Evolutionary conservation across 2,797 vertebrate species (phyloP).

Genomic region (Accipiter superciliosus): DNA sequence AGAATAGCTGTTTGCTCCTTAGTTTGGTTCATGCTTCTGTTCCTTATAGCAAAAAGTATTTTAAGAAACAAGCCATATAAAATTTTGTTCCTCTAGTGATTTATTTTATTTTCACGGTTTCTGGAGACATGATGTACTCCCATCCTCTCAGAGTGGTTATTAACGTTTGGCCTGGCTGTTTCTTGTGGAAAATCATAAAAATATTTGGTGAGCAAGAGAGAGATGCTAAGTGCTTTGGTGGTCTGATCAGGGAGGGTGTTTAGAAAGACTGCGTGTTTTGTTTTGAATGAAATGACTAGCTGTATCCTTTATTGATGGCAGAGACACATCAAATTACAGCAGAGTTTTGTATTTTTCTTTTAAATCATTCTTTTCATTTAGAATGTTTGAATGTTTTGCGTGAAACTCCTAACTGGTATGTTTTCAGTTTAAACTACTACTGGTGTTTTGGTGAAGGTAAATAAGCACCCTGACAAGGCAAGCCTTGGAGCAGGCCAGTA

Average conservation of each 20-base stretch:
- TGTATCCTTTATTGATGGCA: constrained; percentile 29
- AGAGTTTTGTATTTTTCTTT: constrained; percentile 39
- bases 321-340: neutral
- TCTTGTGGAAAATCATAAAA: constrained; percentile 78
- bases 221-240: constrained; percentile 74
- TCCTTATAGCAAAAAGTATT: constrained; percentile 60
- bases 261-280: constrained; percentile 54
- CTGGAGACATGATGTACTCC: constrained; percentile 62
- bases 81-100: constrained; percentile 32
- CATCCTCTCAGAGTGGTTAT: constrained; percentile 70
- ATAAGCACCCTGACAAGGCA: constrained; percentile 35
- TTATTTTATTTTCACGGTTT: constrained; percentile 54
- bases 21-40: neutral
- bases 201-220: constrained; percentile 73
- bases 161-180: constrained; percentile 67
- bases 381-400: neutral
- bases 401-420: neutral
- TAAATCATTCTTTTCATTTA: constrained; percentile 27
- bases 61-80: constrained; percentile 61
- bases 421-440: neutral
- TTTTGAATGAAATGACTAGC: constrained; percentile 48
- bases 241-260: constrained; percentile 69
- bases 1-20: neutral
- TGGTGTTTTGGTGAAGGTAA: constrained; percentile 35
- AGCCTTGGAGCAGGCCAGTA: neutral